These are phyloP conservation scores for Cranoglanis bouderius DNA, from an alignment of 2,113 vertebrate genomes.

Conservation along the genomic window DNA sequence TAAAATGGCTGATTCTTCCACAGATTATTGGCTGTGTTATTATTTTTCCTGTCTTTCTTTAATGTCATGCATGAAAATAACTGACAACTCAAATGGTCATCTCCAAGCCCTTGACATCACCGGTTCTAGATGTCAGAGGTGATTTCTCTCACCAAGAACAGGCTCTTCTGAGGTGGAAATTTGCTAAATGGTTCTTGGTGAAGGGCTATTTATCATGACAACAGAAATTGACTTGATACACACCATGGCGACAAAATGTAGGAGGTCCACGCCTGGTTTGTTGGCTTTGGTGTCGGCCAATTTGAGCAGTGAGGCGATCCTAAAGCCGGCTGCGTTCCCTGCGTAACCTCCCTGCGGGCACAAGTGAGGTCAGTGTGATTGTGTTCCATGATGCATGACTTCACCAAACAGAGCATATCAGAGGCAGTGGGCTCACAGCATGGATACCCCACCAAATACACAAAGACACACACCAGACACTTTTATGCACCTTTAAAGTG, in stretches of 20 bases:
- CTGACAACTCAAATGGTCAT: neutral
- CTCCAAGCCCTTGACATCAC: neutral
- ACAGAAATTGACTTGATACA: slow-evolving; percentile 49
- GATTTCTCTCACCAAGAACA: neutral
- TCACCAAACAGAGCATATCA: slow-evolving; percentile 60
- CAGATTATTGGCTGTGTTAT: neutral
- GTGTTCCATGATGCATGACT: slow-evolving; percentile 33
- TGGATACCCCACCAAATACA: slow-evolving; percentile 35
- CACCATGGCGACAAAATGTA: slow-evolving; percentile 87
- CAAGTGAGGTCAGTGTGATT: slow-evolving; percentile 53
- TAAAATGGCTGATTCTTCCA: neutral
- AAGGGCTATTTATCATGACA: neutral
- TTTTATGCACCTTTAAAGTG: neutral
- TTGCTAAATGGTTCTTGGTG: neutral
- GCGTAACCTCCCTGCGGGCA: slow-evolving; percentile 78
- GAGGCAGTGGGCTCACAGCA: slow-evolving; percentile 55
- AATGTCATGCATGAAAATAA: neutral
- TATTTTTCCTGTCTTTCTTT: neutral
- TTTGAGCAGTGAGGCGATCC: slow-evolving; percentile 79
- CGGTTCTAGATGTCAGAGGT: neutral
- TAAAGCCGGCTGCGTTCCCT: slow-evolving; percentile 81
- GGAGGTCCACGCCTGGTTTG: slow-evolving; percentile 81
- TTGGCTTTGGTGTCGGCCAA: slow-evolving; percentile 84
- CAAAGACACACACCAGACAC: neutral
- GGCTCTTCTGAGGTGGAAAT: neutral